Conservation (phyloP, 2,888 invertebrate species). For the Rhyacophila evoluta region DNA sequence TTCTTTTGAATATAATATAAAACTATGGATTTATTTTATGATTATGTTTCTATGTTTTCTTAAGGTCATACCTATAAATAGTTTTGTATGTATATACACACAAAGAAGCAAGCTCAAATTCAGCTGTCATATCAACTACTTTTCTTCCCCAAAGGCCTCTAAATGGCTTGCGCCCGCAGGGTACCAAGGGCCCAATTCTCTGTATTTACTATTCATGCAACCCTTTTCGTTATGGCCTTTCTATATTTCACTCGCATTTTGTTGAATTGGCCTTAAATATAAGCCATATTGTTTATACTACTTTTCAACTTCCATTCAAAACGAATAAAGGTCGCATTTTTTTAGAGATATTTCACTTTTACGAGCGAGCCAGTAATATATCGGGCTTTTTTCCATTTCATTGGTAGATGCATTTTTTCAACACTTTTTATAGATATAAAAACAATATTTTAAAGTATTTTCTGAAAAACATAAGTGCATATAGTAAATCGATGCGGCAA, state of each 20-base stretch:
- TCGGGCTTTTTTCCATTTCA: neutral
- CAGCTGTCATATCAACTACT: slow-evolving; percentile 7
- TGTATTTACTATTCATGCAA: slow-evolving; percentile 22
- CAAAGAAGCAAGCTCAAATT: slow-evolving; percentile 10
- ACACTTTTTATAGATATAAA: too few species aligned
- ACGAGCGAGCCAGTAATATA: neutral
- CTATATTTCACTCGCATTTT: slow-evolving; percentile 10
- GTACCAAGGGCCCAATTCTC: neutral
- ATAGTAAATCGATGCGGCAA: too few species aligned
- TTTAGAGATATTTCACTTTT: slow-evolving; percentile 2
- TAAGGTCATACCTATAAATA: too few species aligned
- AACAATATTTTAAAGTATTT: too few species aligned
- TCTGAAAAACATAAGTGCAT: too few species aligned
- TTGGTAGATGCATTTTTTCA: neutral
- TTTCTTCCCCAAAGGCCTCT: neutral
- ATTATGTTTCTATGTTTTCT: too few species aligned
- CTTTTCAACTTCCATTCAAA: slow-evolving; percentile 4
- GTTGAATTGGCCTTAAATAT: slow-evolving; percentile 22
- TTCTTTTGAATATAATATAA: too few species aligned
- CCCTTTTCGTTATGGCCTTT: slow-evolving; percentile 24
- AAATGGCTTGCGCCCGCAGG: slow-evolving; percentile 3
- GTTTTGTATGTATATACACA: neutral
- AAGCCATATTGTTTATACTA: slow-evolving; percentile 13
- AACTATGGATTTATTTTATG: too few species aligned
- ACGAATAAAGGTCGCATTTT: neutral